Evolutionary conservation across 1,140 invertebrate species (phyloP), one percentile per base, ranked within the genome.

Genomic region (Aphaenogaster rudis): DNA sequence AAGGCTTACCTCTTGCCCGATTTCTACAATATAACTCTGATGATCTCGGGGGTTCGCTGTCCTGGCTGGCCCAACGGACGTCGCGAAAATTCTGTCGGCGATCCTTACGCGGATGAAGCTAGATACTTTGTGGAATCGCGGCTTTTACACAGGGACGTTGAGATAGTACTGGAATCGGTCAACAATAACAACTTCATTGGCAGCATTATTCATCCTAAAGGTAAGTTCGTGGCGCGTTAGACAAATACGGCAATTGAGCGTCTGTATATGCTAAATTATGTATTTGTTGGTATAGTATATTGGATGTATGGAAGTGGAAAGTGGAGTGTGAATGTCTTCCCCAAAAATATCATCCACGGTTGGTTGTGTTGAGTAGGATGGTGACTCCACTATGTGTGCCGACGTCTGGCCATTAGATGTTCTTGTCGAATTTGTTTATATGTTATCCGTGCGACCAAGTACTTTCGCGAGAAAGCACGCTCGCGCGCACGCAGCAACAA

Each of bases 101-200:
- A 97, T 92, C 96, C 96, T 15, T 98, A 96, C 93, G 97, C 97
- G 9, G 97, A 98, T 89, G 98, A 98, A 94, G 98, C 98, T 7
- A 97, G 97, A 81, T 99, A 97, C 94, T 99, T 98, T 94, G 98
- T 99, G 13, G 99, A 99, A 94, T 97, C 97, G 11, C 96, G 98
- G 67, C 96, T 99, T 1, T 95, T 99, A 9, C 99, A 99, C 92
- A 96, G 98, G 89, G 99, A 99, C 92, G 97, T 99, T 0, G 97
- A 99, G 94, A 97, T 99, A 50, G 96, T 98, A 66, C 95, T 99
- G 15, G 99, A 99, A 93, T 98, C 98, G 0, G 97, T 98, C 0
- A 99, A 98, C 90, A 99, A 98, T 92, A 98, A 98, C 86, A 99
- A 98, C 93, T 98, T 99, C 92, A 97, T 99, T 88, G 99, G 99